Evolutionary conservation across 2,888 invertebrate genomes (phyloP), one percentile per base, ranked within the genome.

Genomic region (Bembecia ichneumoniformis): DNA sequence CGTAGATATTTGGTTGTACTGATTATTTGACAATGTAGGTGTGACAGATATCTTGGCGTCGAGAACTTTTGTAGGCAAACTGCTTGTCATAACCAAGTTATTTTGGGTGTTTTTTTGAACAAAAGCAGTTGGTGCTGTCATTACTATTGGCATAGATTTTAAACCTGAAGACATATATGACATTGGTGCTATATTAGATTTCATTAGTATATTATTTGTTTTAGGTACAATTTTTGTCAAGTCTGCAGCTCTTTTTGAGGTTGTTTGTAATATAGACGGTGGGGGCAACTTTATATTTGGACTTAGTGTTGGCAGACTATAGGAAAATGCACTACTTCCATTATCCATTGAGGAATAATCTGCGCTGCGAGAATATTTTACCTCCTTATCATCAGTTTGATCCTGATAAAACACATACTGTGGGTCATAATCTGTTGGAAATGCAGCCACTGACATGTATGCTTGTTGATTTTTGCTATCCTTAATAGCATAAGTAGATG

Each of bases 91-190:
- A 20, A 86, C 74, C 74, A 84, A 74, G 55, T 77, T 87, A 52
- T 77, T 84, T 54, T 82, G 84, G 28, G 80, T 62, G 73, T 78
- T 83, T 55, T 84, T 87, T 55, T 83, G 86, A n/a, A 82, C 73
- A 71, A 79, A 84, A 45, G 80, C 64, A 17, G 83, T 78, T 49
- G 79, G 52, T 40, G 74, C 60, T 1, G 82, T 74, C 55, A 84
- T 65, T 66, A 84, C 68, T 5, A 83, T 69, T 63, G 78, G 80
- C 70, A 82, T 59, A 2, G 81, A 77, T 52, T 84, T 83, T 3
- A 69, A 69, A 40, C 71, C 71, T 3, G 77, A 66, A 35, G 73
- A 55, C 51, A 86, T 56, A 53, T 86, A 87, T 57, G 80, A 81
- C 58, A 83, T 60, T 46, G 77, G 75, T 56, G 73, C 68, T 50